Conservation (phyloP, 92 coral and sea anemone genomes). For the Palythoa grandis region DNA sequence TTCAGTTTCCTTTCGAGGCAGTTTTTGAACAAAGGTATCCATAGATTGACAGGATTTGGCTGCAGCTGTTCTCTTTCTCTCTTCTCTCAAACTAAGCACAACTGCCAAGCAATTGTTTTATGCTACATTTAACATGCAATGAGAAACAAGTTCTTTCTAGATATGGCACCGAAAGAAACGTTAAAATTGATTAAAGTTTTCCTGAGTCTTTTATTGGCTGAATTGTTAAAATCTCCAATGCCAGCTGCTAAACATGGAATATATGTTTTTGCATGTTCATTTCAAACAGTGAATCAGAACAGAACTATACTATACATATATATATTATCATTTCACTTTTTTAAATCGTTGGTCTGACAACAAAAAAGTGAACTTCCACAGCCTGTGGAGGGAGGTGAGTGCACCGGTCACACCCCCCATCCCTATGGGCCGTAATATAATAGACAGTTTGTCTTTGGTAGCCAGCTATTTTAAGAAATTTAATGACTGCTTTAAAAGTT, state of each 20-base stretch:
- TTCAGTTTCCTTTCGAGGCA: slow-evolving; percentile 13
- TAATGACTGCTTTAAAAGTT: too few relatives aligned
- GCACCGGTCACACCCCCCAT: background rate
- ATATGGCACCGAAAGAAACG: background rate
- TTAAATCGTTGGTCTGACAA: too few relatives aligned
- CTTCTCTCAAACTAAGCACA: background rate
- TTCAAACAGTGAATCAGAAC: background rate
- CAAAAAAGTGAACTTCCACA: background rate
- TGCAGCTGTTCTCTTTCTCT: slow-evolving; percentile 41
- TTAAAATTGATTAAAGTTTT: too few relatives aligned
- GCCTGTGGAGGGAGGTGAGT: background rate
- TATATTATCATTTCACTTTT: background rate
- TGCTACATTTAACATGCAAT: too few relatives aligned
- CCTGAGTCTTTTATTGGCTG: background rate
- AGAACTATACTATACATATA: too few relatives aligned
- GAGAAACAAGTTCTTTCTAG: background rate
- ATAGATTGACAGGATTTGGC: slow-evolving; percentile 42
- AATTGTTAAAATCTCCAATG: background rate
- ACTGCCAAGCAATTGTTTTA: too few relatives aligned
- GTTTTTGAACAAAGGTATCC: slow-evolving; percentile 27
- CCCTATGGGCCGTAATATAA: too few relatives aligned
- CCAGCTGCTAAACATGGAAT: background rate
- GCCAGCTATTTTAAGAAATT: too few relatives aligned
- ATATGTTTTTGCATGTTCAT: too few relatives aligned
- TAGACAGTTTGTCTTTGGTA: too few relatives aligned